A percentile compares a stretch with the other conserved stretches of the same genome.
Evolutionary conservation across 2,113 vertebrate species (phyloP).

Genomic region (Equus przewalskii): DNA sequence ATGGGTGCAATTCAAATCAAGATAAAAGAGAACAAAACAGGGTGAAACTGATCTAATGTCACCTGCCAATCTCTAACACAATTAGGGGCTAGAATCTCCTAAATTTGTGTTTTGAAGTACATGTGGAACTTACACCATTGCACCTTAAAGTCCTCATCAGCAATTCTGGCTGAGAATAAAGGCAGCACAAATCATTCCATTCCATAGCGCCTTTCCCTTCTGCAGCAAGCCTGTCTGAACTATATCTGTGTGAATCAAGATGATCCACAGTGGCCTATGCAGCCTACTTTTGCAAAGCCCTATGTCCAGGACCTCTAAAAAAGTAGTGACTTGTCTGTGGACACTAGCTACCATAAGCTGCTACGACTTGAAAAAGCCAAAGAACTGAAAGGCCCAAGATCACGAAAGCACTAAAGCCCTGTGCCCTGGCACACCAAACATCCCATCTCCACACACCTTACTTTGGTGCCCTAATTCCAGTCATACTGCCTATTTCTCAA

Average conservation of each 20-base stretch:
- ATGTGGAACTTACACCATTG: background rate
- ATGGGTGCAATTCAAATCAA: slow-evolving; percentile 12
- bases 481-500: background rate
- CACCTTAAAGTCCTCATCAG: background rate
- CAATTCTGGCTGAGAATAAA: slow-evolving; percentile 40
- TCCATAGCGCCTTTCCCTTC: background rate
- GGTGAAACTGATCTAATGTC: background rate
- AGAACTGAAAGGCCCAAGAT: slow-evolving; percentile 13
- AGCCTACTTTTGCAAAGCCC: background rate
- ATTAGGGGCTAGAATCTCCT: slow-evolving; percentile 3
- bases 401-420: background rate
- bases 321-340: background rate
- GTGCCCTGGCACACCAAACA: background rate
- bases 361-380: slow-evolving; percentile 24
- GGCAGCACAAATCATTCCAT: background rate
- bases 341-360: background rate
- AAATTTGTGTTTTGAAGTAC: background rate
- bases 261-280: background rate
- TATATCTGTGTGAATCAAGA: background rate
- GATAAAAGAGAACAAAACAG: background rate
- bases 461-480: background rate
- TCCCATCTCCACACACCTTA: background rate
- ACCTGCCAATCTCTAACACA: background rate
- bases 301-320: background rate
- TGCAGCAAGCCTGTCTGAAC: background rate